Evolutionary conservation across 1,140 invertebrate species (phyloP).

Genomic region (Dendroctonus ponderosae): DNA sequence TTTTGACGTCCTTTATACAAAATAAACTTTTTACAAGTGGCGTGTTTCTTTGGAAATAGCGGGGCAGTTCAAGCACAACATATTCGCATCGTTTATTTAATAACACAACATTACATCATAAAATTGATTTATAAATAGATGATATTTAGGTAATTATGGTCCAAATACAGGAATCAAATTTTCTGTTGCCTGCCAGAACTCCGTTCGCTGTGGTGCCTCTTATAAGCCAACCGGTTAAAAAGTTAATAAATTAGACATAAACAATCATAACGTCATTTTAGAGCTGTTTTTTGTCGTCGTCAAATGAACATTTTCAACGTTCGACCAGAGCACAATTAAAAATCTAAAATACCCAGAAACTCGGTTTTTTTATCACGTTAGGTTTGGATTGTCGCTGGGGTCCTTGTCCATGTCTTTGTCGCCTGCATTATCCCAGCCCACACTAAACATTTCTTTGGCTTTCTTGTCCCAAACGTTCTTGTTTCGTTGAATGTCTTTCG

Average conservation of each 20-base stretch:
- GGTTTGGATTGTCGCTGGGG: constrained; percentile 45
- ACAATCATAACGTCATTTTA: neutral
- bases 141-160: constrained; percentile 12
- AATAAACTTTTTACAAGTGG: too few species aligned
- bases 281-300: neutral
- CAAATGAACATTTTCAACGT: neutral
- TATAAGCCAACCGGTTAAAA: neutral
- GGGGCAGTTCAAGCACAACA: too few species aligned
- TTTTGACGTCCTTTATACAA: neutral
- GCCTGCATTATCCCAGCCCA: constrained; percentile 40
- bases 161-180: constrained; percentile 21
- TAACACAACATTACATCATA: constrained; percentile 22
- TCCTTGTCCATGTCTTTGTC: constrained; percentile 44
- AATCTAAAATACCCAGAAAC: constrained; percentile 16
- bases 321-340: constrained; percentile 19
- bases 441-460: constrained; percentile 54
- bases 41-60: too few species aligned
- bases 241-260: neutral
- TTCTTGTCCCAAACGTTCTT: constrained; percentile 58
- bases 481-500: constrained; percentile 57
- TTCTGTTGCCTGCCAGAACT: neutral
- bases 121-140: constrained; percentile 21
- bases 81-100: constrained; percentile 3
- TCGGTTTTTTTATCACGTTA: constrained; percentile 30
- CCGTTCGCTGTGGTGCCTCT: neutral